These are phyloP conservation scores for Microcaecilia unicolor DNA, from an alignment of 2,797 vertebrate genomes.

Conservation along the genomic window DNA sequence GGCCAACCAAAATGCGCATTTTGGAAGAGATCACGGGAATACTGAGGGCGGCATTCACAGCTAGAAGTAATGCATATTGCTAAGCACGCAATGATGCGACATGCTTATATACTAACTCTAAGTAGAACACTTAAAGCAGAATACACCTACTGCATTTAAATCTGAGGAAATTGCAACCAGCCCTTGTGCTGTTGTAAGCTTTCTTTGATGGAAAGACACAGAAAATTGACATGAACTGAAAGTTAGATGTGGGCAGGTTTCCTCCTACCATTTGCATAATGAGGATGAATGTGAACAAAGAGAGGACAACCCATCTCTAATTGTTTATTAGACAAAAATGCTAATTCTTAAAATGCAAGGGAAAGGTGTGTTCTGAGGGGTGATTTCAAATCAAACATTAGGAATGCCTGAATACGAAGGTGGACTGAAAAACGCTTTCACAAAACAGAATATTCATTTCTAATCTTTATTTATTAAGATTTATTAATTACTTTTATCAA, in stretches of 20 bases:
- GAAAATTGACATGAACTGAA: neutral
- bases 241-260: neutral
- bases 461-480: no score
- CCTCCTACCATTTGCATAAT: slow-evolving; percentile 6
- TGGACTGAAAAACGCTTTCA: slow-evolving; percentile 6
- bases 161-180: slow-evolving; percentile 11
- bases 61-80: no score
- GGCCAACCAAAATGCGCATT: no score
- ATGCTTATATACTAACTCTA: slow-evolving; percentile 35
- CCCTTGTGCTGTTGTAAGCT: slow-evolving; percentile 8
- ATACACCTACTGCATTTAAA: slow-evolving; percentile 17
- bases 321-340: slow-evolving; percentile 12
- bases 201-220: slow-evolving; percentile 15
- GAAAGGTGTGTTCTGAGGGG: neutral
- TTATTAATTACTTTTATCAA: no score
- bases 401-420: neutral
- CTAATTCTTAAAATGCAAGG: neutral
- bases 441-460: no score
- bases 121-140: slow-evolving; percentile 33
- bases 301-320: neutral
- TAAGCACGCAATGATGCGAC: slow-evolving; percentile 34
- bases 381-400: slow-evolving; percentile 11
- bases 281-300: slow-evolving; percentile 1
- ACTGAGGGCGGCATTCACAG: no score
- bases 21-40: no score